These are phyloP conservation scores for Etheostoma perlongum DNA, from an alignment of 2,797 vertebrate genomes.

Conservation along the genomic window DNA sequence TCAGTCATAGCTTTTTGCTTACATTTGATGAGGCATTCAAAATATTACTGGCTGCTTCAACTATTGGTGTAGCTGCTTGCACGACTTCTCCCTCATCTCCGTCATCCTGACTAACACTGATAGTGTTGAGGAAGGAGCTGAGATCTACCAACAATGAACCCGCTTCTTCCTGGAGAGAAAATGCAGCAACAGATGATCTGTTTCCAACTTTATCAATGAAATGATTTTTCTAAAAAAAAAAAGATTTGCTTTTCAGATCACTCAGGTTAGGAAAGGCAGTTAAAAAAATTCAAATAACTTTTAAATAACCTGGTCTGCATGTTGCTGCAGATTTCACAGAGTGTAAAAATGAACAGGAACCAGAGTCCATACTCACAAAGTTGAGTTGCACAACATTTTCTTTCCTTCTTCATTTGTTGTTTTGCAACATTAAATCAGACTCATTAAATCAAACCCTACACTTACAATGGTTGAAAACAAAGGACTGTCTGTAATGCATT, in stretches of 20 bases:
- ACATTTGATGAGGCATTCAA: conserved; percentile 84
- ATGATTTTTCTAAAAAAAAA: neutral
- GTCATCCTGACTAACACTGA: conserved; percentile 65
- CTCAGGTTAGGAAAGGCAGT: neutral
- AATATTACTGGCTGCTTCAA: conserved; percentile 90
- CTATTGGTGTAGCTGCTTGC: conserved; percentile 83
- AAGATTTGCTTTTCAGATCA: neutral
- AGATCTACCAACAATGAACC: conserved; percentile 85
- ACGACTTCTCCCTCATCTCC: conserved; percentile 73
- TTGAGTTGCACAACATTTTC: neutral
- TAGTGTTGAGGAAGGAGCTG: conserved; percentile 86
- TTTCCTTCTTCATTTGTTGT: neutral
- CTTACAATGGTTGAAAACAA: neutral
- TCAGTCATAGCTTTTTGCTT: conserved; percentile 31
- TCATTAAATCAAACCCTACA: neutral
- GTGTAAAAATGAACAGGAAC: too few relatives aligned
- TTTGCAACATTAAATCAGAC: neutral
- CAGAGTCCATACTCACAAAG: neutral
- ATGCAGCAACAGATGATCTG: conserved; percentile 20
- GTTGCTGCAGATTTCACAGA: too few relatives aligned
- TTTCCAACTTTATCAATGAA: neutral
- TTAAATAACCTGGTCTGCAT: too few relatives aligned
- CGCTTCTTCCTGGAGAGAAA: conserved; percentile 84
- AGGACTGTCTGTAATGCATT: neutral
- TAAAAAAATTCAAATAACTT: neutral